Evolutionary conservation across 1,140 invertebrate genomes (phyloP).

Genomic region (Danaus plexippus): DNA sequence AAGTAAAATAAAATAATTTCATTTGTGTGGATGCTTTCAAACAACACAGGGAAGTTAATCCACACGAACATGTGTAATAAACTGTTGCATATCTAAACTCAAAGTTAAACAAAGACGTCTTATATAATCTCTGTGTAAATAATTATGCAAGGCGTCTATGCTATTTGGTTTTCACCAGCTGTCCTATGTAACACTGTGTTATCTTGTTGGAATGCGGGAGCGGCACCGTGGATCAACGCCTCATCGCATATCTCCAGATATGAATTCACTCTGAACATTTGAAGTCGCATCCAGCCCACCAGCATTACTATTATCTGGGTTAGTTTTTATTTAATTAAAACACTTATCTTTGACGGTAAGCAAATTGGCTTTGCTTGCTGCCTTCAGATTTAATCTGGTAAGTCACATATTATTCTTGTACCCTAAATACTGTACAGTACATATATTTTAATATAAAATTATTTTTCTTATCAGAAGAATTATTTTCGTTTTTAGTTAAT

Average conservation of each 20-base stretch:
- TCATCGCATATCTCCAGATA: constrained; percentile 37
- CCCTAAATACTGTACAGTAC: too few species aligned
- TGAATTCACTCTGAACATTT: constrained; percentile 21
- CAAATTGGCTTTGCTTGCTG: constrained; percentile 22
- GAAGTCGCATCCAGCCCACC: constrained; percentile 13
- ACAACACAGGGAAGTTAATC: background rate
- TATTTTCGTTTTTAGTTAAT: too few species aligned
- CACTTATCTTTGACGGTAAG: constrained; percentile 18
- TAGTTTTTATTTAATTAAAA: constrained; percentile 23
- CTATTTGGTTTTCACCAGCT: constrained; percentile 37
- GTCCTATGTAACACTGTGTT: constrained; percentile 28
- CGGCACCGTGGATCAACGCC: constrained; percentile 34
- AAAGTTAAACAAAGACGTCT: constrained; percentile 1
- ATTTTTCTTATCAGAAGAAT: too few species aligned
- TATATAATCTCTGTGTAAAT: constrained; percentile 29
- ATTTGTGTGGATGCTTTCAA: too few species aligned
- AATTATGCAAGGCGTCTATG: constrained; percentile 19
- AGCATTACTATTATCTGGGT: constrained; percentile 16
- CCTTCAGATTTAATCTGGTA: background rate
- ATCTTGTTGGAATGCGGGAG: constrained; percentile 39
- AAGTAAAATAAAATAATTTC: too few species aligned
- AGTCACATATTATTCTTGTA: too few species aligned
- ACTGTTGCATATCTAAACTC: too few species aligned
- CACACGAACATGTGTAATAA: background rate
- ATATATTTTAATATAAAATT: too few species aligned